Evolutionary conservation across 2,113 vertebrate genomes (phyloP).

Genomic region (Tinamus guttatus): DNA sequence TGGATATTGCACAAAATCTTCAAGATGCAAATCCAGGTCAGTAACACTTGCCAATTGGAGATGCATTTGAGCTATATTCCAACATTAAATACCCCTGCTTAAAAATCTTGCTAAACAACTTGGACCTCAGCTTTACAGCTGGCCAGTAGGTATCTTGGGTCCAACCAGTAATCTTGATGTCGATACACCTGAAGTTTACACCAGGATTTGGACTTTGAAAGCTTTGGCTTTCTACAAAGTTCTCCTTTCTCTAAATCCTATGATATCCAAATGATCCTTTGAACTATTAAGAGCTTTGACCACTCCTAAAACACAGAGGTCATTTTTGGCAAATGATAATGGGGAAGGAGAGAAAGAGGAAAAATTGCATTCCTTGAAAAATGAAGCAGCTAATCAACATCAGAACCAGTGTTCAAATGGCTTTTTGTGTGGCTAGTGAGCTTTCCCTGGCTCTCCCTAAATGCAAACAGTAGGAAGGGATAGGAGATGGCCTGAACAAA

Average conservation of each 20-base stretch:
- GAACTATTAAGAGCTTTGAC: neutral
- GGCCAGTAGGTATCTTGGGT: neutral
- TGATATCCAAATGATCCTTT: neutral
- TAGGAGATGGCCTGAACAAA: neutral
- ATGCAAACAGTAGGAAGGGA: neutral
- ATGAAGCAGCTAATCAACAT: neutral
- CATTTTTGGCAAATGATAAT: conserved; percentile 20
- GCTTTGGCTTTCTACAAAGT: neutral
- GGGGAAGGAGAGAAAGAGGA: neutral
- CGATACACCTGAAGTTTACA: neutral
- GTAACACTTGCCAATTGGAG: neutral
- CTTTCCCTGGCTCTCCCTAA: neutral
- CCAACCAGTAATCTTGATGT: neutral
- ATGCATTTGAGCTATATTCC: neutral
- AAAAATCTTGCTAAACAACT: neutral
- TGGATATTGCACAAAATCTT: neutral
- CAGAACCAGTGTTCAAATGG: conserved; percentile 17
- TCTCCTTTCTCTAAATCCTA: neutral
- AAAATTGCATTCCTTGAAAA: neutral
- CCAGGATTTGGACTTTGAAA: neutral
- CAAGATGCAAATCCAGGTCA: neutral
- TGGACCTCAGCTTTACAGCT: neutral
- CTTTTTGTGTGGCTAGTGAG: conserved; percentile 19
- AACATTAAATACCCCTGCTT: neutral
- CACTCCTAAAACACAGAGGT: conserved; percentile 59